These are phyloP conservation scores for Minunthozetes semirufus DNA, from an alignment of 2,888 invertebrate species.

Conservation along the genomic window DNA sequence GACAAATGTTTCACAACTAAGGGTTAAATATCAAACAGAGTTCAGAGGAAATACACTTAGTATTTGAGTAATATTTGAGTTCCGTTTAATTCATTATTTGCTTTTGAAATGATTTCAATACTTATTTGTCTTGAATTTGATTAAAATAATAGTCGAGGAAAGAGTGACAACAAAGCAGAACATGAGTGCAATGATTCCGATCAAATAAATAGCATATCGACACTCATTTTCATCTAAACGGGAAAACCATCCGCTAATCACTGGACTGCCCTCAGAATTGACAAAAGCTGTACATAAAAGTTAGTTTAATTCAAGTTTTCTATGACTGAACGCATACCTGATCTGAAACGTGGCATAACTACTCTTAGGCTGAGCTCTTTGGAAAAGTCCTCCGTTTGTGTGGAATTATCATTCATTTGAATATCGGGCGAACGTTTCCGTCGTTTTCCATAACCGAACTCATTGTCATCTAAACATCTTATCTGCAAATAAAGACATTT, in stretches of 20 bases:
- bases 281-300: not conserved
- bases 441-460: not conserved
- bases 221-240: not conserved
- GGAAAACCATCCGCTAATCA: not conserved
- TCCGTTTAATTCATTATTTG: no score
- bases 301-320: not conserved
- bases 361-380: not conserved
- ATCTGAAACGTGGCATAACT: not conserved
- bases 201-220: not conserved
- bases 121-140: not conserved
- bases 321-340: not conserved
- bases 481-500: not conserved
- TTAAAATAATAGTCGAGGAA: not conserved
- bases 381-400: not conserved
- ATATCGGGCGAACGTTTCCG: not conserved
- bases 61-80: no score
- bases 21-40: no score
- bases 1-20: no score
- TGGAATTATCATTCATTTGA: not conserved
- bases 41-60: no score
- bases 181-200: not conserved
- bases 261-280: not conserved
- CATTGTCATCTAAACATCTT: not conserved
- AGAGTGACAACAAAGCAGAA: not conserved
- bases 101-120: not conserved